These are phyloP conservation scores for Geopemphigus sp. DNA, from an alignment of 1,140 invertebrate genomes.

Conservation along the genomic window DNA sequence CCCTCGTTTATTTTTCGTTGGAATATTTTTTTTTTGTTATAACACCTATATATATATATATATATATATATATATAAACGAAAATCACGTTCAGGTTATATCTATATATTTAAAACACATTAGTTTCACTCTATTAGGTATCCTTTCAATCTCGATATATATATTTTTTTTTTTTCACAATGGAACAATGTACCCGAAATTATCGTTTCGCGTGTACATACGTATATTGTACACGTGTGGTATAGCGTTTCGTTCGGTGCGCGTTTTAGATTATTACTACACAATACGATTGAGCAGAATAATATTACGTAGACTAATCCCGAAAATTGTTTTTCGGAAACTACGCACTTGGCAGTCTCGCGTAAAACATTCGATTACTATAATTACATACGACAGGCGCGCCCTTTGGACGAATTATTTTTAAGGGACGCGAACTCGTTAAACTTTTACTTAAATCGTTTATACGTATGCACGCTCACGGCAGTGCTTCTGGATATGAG, in stretches of 20 bases:
- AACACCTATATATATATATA: not conserved
- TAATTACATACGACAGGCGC: too few species aligned
- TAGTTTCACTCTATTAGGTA: not conserved
- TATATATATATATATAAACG: not conserved
- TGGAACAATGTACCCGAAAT: not conserved
- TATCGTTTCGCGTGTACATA: not conserved
- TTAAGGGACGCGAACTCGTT: too few species aligned
- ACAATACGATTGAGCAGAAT: too few species aligned
- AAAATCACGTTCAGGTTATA: not conserved
- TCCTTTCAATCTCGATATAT: not conserved
- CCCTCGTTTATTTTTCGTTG: too few species aligned
- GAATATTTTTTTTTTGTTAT: too few species aligned
- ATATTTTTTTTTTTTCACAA: not conserved
- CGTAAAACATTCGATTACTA: too few species aligned
- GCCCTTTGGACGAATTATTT: too few species aligned
- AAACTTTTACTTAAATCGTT: too few species aligned
- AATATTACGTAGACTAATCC: not conserved
- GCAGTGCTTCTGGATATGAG: too few species aligned
- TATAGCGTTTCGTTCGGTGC: not conserved
- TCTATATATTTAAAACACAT: not conserved
- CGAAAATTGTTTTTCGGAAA: not conserved
- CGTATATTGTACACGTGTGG: not conserved
- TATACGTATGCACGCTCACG: too few species aligned
- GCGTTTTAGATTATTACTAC: not conserved
- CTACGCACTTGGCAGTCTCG: not conserved